Evolutionary conservation across 2,113 vertebrate genomes (phyloP).

Genomic region (Chascanopsetta lugubris): DNA sequence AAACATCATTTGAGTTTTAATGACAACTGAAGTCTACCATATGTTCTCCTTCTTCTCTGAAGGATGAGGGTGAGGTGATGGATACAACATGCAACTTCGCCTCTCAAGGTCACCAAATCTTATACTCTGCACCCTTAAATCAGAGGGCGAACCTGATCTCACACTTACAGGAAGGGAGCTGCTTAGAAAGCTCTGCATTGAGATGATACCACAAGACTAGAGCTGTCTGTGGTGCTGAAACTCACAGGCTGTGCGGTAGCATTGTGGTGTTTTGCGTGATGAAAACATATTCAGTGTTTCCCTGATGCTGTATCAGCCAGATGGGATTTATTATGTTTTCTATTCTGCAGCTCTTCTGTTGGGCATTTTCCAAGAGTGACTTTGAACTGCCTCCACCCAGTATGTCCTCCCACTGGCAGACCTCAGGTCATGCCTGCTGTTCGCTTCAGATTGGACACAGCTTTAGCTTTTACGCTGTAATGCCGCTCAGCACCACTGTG

Average conservation of each 20-base stretch:
- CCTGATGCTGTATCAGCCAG: slow-evolving; percentile 1
- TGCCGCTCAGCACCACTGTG: slow-evolving; percentile 38
- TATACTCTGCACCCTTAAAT: too few species aligned
- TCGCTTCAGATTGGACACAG: slow-evolving; percentile 27
- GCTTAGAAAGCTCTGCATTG: background rate
- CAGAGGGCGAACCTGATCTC: too few species aligned
- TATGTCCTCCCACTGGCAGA: slow-evolving; percentile 34
- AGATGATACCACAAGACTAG: background rate
- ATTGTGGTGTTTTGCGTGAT: background rate
- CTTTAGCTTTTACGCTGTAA: slow-evolving; percentile 27
- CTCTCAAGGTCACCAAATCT: too few species aligned
- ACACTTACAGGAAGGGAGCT: background rate
- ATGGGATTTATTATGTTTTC: slow-evolving; percentile 5
- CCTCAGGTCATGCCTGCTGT: slow-evolving; percentile 39
- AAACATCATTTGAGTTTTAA: too few species aligned
- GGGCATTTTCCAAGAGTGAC: slow-evolving; percentile 11
- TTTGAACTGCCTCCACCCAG: slow-evolving; percentile 32
- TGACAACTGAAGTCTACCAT: too few species aligned
- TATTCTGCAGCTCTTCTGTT: background rate
- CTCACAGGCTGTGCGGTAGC: background rate
- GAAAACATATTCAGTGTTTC: slow-evolving; percentile 22
- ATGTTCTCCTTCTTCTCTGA: too few species aligned
- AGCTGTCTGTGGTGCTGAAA: slow-evolving; percentile 63
- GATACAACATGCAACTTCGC: too few species aligned
- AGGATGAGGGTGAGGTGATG: too few species aligned